phyloP scores from a whole-genome alignment of 2,888 invertebrate species.

The Andrena camellia region DNA sequence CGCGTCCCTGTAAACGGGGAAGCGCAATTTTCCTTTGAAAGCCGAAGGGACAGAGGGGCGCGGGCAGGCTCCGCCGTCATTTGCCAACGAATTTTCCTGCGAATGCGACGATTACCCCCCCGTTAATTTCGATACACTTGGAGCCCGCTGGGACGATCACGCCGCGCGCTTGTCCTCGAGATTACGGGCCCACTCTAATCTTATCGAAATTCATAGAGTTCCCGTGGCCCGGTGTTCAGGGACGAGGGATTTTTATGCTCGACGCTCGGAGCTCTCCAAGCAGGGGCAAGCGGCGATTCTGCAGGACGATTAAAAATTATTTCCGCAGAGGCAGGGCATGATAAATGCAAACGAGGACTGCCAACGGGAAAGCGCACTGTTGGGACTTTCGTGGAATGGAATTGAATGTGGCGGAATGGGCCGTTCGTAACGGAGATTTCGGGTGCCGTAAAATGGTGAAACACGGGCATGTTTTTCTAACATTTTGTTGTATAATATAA shows the following conservation, averaged over 20 bases:
- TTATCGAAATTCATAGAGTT: slow-evolving; percentile 29
- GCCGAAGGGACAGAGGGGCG: not conserved
- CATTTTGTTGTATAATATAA: no score
- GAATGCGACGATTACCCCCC: slow-evolving; percentile 21
- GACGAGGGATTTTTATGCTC: slow-evolving; percentile 20
- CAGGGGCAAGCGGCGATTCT: not conserved
- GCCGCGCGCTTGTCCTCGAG: not conserved
- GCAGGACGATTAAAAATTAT: slow-evolving; percentile 25
- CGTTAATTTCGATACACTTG: slow-evolving; percentile 46
- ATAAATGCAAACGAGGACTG: slow-evolving; percentile 8
- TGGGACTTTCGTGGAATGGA: not conserved
- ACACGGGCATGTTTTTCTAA: no score
- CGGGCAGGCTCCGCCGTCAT: not conserved
- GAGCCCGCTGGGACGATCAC: not conserved
- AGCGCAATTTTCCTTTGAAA: slow-evolving; percentile 45
- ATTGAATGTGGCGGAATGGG: not conserved
- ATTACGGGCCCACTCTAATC: slow-evolving; percentile 30
- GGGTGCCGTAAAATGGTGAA: no score
- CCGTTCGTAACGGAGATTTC: no score
- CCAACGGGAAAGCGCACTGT: not conserved
- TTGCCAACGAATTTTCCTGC: slow-evolving; percentile 33
- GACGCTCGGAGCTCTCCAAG: not conserved
- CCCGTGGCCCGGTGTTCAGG: slow-evolving; percentile 3
- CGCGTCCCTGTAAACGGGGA: slow-evolving; percentile 31
- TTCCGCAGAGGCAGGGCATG: not conserved